Base-by-base conservation (phyloP, 2,888 invertebrate genomes). In the Galeruca laticollis region DNA sequence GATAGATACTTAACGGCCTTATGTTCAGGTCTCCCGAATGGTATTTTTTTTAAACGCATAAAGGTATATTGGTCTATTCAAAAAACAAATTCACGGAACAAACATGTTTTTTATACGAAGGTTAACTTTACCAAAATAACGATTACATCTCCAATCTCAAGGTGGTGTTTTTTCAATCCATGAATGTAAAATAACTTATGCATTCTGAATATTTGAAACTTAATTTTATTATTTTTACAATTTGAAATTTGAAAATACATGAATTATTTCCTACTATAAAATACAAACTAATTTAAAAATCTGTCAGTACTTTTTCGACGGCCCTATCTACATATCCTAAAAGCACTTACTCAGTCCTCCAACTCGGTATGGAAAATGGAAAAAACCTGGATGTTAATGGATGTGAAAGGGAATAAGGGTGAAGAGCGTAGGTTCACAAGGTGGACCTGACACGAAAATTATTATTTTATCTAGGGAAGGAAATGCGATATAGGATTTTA, bases 371-470 rank as follows among this genome's bases (percentile, higher is more conserved):
- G 56, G 56, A 57, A 57, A 57, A 57, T 57, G 35, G 18, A 57
- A 57, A 47, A 35, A 31, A 26, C 15, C 31, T 35, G 56, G 56
- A 57, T 35, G 35, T 57, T 57, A 57, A 57, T 57, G 56, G 56
- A 57, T 57, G 56, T 35, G 31, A 57, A 57, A 57, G 56, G 56
- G 56, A 57, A 57, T 35, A 57, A 35, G 56, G 35, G 56, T 35
- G 56, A 35, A 35, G 56, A 57, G 56, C 56, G 56, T 57, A 33
- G 56, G 56, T 57, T 31, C 56, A 57, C 56, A 35, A 57, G 35
- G 56, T 57, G 56, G 56, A 57, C 56, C 35, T 57, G 56, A 57
- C 56, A 57, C 56, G 56, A 57, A 57, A 57, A 57, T 57, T 57
- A 57, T 57, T 57, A 57, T 57, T 57, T 57, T 57, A 57, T 57